A percentile compares a stretch with the other conserved stretches of the same genome.
phyloP scores from a whole-genome alignment of 2,888 invertebrate genomes.

The Bibio marci region DNA sequence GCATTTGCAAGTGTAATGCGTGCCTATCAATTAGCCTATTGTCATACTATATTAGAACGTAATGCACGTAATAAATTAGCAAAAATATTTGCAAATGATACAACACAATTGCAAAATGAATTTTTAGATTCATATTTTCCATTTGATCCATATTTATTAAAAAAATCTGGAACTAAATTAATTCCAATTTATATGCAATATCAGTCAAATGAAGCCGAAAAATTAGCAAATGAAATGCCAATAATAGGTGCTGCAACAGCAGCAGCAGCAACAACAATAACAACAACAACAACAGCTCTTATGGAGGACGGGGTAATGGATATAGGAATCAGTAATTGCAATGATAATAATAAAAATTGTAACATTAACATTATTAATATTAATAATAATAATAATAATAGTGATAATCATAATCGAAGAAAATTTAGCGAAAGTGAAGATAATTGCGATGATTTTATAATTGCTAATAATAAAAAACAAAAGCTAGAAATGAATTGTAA shows the following conservation, averaged over 20 bases:
- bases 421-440: background rate
- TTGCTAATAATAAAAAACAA: too few relatives aligned
- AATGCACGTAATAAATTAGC: conserved; percentile 50
- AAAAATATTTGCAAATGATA: conserved; percentile 35
- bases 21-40: conserved; percentile 79
- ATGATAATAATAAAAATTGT: too few relatives aligned
- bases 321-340: too few relatives aligned
- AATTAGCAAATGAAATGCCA: conserved; percentile 4
- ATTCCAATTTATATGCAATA: conserved; percentile 32
- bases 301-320: too few relatives aligned
- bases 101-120: conserved; percentile 27
- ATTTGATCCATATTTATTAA: conserved; percentile 73
- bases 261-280: too few relatives aligned
- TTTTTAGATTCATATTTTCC: conserved; percentile 62
- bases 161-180: conserved; percentile 32
- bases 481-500: conserved; percentile 20
- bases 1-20: conserved; percentile 69
- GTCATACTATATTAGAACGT: conserved; percentile 75
- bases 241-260: too few relatives aligned
- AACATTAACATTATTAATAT: too few relatives aligned
- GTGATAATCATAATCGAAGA: background rate
- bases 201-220: conserved; percentile 24
- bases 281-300: too few relatives aligned
- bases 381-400: background rate
- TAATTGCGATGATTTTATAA: too few relatives aligned